These are phyloP conservation scores for Mastigias papua DNA, from an alignment of 30 jellyfish, hydroid and myxozoan species.

Conservation along the genomic window DNA sequence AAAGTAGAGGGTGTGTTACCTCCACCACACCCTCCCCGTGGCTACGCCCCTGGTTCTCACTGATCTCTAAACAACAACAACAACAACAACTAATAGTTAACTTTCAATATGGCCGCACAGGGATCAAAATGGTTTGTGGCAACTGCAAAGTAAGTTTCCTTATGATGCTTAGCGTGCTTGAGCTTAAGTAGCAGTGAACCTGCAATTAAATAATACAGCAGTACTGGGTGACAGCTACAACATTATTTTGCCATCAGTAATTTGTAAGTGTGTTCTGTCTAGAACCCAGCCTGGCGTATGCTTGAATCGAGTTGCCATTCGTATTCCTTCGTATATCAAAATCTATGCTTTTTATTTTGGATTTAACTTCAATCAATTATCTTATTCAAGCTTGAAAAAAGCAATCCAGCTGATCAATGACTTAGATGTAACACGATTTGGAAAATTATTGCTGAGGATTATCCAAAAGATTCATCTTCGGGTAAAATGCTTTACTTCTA, in stretches of 20 bases:
- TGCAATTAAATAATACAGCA: neutral
- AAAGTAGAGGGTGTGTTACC: too few relatives aligned
- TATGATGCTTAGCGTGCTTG: neutral
- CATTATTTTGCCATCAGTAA: too few relatives aligned
- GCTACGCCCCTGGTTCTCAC: too few relatives aligned
- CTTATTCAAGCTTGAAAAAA: slow-evolving; percentile 58
- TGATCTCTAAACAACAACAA: neutral
- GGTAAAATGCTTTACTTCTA: slow-evolving; percentile 33
- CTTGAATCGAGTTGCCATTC: too few relatives aligned
- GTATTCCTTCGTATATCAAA: too few relatives aligned
- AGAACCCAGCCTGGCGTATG: too few relatives aligned
- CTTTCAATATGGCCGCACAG: slow-evolving; percentile 56
- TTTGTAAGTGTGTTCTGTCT: too few relatives aligned
- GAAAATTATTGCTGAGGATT: slow-evolving; percentile 77
- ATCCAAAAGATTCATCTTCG: slow-evolving; percentile 77
- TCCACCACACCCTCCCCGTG: neutral
- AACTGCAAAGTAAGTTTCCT: slow-evolving; percentile 58
- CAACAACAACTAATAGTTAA: neutral
- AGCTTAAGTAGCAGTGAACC: neutral
- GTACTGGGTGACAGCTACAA: too few relatives aligned
- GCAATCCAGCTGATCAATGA: slow-evolving; percentile 89
- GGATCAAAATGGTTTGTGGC: slow-evolving; percentile 63
- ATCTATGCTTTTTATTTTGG: too few relatives aligned
- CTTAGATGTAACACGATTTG: slow-evolving; percentile 63
- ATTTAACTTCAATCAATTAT: too few relatives aligned